Conservation (phyloP, 2,797 vertebrate genomes). For the Anabas testudineus region DNA sequence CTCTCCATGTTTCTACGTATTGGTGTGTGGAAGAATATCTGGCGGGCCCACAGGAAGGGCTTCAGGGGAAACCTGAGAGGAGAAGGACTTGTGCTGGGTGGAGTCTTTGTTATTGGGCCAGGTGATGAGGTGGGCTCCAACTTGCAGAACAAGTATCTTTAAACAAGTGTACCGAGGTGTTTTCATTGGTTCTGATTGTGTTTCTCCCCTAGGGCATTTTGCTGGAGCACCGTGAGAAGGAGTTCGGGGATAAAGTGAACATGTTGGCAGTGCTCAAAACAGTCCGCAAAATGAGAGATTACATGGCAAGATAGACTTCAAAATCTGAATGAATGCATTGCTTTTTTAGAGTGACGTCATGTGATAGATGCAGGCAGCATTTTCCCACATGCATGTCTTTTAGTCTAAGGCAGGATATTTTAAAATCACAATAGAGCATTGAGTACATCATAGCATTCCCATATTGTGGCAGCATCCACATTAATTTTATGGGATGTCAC, state of each 20-base stretch:
- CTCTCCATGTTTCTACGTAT: conserved; percentile 84
- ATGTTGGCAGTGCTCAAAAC: conserved; percentile 86
- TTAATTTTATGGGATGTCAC: too few relatives aligned
- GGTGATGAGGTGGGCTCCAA: conserved; percentile 85
- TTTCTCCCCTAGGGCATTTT: conserved; percentile 87
- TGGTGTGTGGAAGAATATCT: conserved; percentile 88
- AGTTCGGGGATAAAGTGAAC: conserved; percentile 93
- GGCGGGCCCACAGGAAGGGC: conserved; percentile 86
- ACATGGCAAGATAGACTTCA: conserved; percentile 44
- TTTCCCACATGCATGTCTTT: conserved; percentile 12
- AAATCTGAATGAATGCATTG: conserved; percentile 26
- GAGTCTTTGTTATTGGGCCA: conserved; percentile 90
- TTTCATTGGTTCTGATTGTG: conserved; percentile 6
- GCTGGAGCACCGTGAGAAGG: conserved; percentile 93
- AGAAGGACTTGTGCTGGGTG: conserved; percentile 91
- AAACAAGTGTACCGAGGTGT: neutral
- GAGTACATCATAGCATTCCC: neutral
- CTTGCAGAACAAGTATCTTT: neutral
- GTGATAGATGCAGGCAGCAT: conserved; percentile 18
- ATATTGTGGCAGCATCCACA: too few relatives aligned
- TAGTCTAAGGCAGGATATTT: neutral
- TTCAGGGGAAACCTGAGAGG: conserved; percentile 89
- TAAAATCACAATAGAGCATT: neutral
- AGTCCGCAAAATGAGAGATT: conserved; percentile 79
- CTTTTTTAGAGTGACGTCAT: conserved; percentile 19